These are phyloP conservation scores for Calosoma granatense DNA, from an alignment of 1,140 invertebrate genomes.

Conservation along the genomic window DNA sequence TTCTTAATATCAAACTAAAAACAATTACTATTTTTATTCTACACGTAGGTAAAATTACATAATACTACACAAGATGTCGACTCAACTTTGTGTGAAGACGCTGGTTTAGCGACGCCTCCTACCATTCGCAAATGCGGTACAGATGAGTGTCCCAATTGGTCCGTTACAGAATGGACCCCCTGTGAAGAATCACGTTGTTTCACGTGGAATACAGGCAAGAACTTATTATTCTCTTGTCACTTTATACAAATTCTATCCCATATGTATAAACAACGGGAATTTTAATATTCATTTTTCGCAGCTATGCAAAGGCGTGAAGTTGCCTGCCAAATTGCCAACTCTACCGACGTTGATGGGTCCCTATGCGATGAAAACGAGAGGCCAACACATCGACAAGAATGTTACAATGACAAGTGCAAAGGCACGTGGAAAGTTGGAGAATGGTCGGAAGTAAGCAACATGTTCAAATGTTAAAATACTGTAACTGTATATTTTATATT, in stretches of 20 bases:
- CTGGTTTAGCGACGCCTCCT: conserved; percentile 50
- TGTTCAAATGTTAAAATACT: conserved; percentile 9
- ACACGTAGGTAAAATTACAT: conserved; percentile 30
- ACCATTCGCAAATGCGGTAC: conserved; percentile 58
- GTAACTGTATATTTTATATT: conserved; percentile 10
- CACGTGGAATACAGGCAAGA: conserved; percentile 57
- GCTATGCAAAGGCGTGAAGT: conserved; percentile 68
- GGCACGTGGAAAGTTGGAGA: conserved; percentile 74
- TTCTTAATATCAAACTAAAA: not conserved
- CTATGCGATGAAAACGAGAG: conserved; percentile 56
- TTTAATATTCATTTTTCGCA: conserved; percentile 27
- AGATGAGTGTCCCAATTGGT: conserved; percentile 63
- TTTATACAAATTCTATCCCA: too few relatives aligned
- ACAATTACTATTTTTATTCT: not conserved
- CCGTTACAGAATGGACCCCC: conserved; percentile 54
- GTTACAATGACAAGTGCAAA: conserved; percentile 67
- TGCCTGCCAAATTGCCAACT: conserved; percentile 55
- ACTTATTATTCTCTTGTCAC: too few relatives aligned
- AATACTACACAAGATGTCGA: conserved; percentile 50
- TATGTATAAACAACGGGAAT: too few relatives aligned
- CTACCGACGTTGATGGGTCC: conserved; percentile 42
- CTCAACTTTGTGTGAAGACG: conserved; percentile 57
- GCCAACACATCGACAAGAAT: conserved; percentile 63
- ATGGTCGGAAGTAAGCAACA: conserved; percentile 69
- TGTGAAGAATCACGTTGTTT: conserved; percentile 64